Conservation (phyloP, 2,113 vertebrate species). For the Ophiodon elongatus region DNA sequence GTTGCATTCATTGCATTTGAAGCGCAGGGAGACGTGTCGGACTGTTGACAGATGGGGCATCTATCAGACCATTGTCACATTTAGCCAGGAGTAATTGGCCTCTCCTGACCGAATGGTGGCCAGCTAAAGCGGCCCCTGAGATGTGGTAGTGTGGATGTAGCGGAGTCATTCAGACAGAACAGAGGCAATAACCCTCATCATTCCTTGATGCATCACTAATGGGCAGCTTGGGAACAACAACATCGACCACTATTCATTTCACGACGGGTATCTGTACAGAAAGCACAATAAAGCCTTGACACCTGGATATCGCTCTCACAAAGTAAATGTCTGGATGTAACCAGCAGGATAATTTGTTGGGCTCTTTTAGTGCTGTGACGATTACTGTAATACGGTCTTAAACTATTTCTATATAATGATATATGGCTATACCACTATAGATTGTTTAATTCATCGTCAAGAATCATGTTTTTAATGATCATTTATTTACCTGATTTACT, state of each 20-base stretch:
- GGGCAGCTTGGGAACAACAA: constrained; percentile 22
- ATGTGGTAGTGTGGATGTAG: constrained; percentile 25
- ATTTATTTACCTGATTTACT: background rate
- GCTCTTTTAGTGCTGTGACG: background rate
- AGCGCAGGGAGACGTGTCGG: background rate
- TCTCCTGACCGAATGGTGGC: constrained; percentile 20
- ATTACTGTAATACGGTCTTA: background rate
- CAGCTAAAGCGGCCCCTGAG: constrained; percentile 4
- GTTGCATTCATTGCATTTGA: constrained; percentile 18
- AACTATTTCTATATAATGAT: background rate
- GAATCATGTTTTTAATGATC: background rate
- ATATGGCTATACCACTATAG: background rate
- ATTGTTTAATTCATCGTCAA: background rate
- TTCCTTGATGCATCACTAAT: constrained; percentile 35
- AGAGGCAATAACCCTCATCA: constrained; percentile 26
- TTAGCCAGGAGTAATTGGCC: constrained; percentile 51
- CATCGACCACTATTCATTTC: constrained; percentile 11
- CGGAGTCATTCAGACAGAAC: constrained; percentile 32
- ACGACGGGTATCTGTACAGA: constrained; percentile 6
- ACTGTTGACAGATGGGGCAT: constrained; percentile 19
- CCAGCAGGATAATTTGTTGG: constrained; percentile 13
- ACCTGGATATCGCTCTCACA: background rate
- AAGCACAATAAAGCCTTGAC: background rate
- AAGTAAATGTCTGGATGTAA: constrained; percentile 11
- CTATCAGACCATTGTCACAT: constrained; percentile 25